These are phyloP conservation scores for Triplophysa siluroides DNA, from an alignment of 2,113 vertebrate species.

Conservation along the genomic window DNA sequence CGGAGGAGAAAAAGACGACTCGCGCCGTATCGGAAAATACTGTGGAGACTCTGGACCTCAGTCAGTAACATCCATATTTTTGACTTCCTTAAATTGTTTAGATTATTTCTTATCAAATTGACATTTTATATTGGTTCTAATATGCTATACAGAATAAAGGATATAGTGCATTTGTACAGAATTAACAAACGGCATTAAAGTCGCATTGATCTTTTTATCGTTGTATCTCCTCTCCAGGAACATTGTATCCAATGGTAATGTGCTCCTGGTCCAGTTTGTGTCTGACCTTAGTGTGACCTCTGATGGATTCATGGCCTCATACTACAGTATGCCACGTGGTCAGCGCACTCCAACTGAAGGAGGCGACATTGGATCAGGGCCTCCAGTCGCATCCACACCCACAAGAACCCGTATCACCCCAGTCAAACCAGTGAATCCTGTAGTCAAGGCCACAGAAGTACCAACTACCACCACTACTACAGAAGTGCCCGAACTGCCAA, in stretches of 20 bases:
- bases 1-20: constrained; percentile 78
- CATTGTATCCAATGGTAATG: constrained; percentile 76
- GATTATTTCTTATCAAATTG: too few species aligned
- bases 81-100: constrained; percentile 44
- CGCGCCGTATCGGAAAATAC: constrained; percentile 80
- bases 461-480: neutral
- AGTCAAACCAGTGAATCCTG: constrained; percentile 52
- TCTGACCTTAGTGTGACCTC: constrained; percentile 87
- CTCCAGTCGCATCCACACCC: constrained; percentile 27
- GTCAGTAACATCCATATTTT: constrained; percentile 66
- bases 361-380: constrained; percentile 19
- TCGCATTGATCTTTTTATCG: constrained; percentile 31
- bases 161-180: too few species aligned
- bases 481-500: constrained; percentile 46
- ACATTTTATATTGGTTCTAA: too few species aligned
- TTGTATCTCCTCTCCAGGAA: constrained; percentile 58
- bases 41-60: constrained; percentile 80
- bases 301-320: constrained; percentile 85
- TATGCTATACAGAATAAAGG: too few species aligned
- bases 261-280: constrained; percentile 88
- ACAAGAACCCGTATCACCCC: constrained; percentile 1
- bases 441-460: neutral
- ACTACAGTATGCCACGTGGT: constrained; percentile 65
- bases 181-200: neutral
- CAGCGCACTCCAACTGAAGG: constrained; percentile 30